A percentile compares a stretch with the other conserved stretches of the same genome.
These are phyloP conservation scores for Mormyrops boulengeri DNA, from an alignment of 2,797 vertebrate species.

Conservation along the genomic window DNA sequence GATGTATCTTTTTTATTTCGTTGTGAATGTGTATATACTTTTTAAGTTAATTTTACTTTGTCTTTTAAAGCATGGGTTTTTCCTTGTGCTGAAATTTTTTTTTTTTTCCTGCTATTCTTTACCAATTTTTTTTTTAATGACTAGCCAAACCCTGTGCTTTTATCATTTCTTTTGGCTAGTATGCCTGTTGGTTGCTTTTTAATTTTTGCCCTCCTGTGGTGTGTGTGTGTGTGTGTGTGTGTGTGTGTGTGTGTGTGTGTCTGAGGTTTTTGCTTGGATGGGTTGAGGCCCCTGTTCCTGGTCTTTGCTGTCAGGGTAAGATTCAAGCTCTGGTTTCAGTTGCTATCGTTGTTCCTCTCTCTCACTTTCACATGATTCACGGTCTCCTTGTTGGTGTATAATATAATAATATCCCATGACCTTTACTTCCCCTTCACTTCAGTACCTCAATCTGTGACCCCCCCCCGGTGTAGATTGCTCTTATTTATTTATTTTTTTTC, in stretches of 20 bases:
- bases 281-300: neutral
- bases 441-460: constrained; percentile 36
- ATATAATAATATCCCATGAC: neutral
- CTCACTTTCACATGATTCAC: constrained; percentile 14
- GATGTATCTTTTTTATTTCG: constrained; percentile 57
- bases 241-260: neutral
- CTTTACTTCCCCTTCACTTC: constrained; percentile 42
- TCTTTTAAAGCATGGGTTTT: constrained; percentile 36
- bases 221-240: neutral
- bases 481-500: too few species aligned
- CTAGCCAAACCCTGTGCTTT: constrained; percentile 32
- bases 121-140: constrained; percentile 1
- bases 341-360: neutral
- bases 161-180: constrained; percentile 12
- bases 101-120: constrained; percentile 28
- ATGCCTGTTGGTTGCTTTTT: neutral
- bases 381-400: neutral
- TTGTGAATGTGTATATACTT: constrained; percentile 44
- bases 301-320: neutral
- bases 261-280: neutral
- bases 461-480: too few species aligned
- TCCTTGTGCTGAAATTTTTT: constrained; percentile 45
- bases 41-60: constrained; percentile 36
- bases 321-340: neutral
- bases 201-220: neutral